Conservation (phyloP, 2,888 invertebrate species). For the Cantharis rufa region DNA sequence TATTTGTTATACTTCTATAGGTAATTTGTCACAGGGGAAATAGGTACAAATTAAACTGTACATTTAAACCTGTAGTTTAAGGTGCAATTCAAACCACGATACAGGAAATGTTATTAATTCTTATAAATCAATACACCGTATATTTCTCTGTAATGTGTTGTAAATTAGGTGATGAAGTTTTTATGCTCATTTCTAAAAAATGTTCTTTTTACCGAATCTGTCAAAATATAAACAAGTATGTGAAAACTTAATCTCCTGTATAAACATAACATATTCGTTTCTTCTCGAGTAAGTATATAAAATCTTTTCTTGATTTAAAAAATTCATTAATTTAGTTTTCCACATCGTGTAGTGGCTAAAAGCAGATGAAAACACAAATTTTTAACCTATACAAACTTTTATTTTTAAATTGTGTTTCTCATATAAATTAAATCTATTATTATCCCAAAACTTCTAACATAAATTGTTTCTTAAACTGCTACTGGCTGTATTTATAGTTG, state of each 20-base stretch:
- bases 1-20: background rate
- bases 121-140: no score
- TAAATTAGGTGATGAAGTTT: background rate
- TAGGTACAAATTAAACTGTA: background rate
- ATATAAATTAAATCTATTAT: background rate
- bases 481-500: background rate
- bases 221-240: background rate
- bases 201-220: background rate
- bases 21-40: background rate
- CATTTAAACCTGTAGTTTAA: background rate
- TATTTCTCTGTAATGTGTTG: background rate
- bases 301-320: background rate
- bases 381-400: background rate
- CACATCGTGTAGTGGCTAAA: background rate
- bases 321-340: background rate
- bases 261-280: background rate
- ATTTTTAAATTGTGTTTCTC: background rate
- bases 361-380: background rate
- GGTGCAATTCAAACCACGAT: background rate
- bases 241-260: background rate
- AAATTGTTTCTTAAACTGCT: background rate
- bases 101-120: no score
- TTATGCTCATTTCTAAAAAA: background rate
- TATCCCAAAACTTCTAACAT: background rate
- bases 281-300: background rate